Conservation (phyloP, 2,888 invertebrate genomes). For the Stenichneumon culpator region DNA sequence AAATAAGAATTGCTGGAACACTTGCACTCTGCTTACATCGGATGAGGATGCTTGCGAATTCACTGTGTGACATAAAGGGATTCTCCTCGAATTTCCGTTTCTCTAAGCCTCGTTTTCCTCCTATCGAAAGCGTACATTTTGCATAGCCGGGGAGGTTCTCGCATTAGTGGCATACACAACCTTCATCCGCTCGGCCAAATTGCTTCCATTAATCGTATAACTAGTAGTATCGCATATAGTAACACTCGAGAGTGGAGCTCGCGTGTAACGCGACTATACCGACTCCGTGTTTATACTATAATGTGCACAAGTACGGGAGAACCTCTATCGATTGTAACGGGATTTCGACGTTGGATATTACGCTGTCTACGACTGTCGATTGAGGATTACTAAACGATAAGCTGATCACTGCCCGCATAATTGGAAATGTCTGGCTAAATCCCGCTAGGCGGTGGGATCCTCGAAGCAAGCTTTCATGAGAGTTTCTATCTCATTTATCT, state of each 20-base stretch:
- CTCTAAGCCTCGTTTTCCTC: background rate
- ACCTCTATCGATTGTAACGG: conserved; percentile 69
- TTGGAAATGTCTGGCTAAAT: conserved; percentile 74
- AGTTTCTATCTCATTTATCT: conserved; percentile 58
- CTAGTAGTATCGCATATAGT: conserved; percentile 37
- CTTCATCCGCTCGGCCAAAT: conserved; percentile 44
- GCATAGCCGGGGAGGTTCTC: conserved; percentile 5
- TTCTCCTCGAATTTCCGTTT: conserved; percentile 16
- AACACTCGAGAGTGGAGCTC: conserved; percentile 20
- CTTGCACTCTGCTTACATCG: background rate
- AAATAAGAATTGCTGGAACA: background rate
- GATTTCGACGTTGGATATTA: conserved; percentile 70
- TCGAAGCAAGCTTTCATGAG: conserved; percentile 57
- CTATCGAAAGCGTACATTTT: conserved; percentile 31
- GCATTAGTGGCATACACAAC: conserved; percentile 59
- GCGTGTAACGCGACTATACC: conserved; percentile 13
- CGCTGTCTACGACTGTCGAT: conserved; percentile 72
- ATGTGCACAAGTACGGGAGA: conserved; percentile 28
- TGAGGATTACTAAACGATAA: conserved; percentile 74
- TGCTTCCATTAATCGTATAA: conserved; percentile 65
- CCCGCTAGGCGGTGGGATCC: conserved; percentile 61
- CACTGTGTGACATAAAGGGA: conserved; percentile 4
- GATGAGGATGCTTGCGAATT: background rate
- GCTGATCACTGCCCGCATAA: conserved; percentile 71
- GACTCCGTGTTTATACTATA: conserved; percentile 8